Evolutionary conservation across 2,888 invertebrate genomes (phyloP), one percentile per base, ranked within the genome.

Genomic region (Ferrisia virgata): DNA sequence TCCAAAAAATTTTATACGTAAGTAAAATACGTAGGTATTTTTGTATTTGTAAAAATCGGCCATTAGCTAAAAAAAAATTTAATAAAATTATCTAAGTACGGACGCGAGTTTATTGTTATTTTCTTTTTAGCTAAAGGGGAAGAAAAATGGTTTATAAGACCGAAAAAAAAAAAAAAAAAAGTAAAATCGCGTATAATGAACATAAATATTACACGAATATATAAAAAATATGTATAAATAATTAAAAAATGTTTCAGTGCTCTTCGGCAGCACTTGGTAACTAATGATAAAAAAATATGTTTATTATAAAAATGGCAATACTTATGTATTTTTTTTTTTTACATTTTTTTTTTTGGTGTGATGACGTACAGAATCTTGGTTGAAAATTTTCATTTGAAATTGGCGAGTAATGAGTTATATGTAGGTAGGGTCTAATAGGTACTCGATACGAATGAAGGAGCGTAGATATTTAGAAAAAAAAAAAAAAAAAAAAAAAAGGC

Each of bases 51-150:
- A n/a, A 64, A 58, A 28, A 36, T 15, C 18, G 72, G 36, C 18
- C 36, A 76, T 76, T 36, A 18, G n/a, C 72, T 76, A 76, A 76
- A 76, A 76, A 36, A 25, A 33, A 36, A 36, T 11, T 28, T 28
- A 28, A 6, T 58, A 64, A 72, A 76, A 33, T 76, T 76, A 76
- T 9, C 36, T 76, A 76, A 76, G 31, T 76, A 76, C 72, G n/a
- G 22, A 36, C 72, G 33, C 72, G 72, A 72, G 72, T 72, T 72
- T 13, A 33, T 40, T 76, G 4, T 76, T 76, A 15, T 18, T 36
- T 69, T 69, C 31, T 69, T 22, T 8, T 22, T n/a, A n/a, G n/a
- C n/a, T n/a, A n/a, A n/a, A n/a, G 4, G 0, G 53, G 22, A 18
- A 13, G 22, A 22, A 31, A 69, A 69, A 58, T 58, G n/a, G n/a